Percentiles rank a stretch among this genome's conserved stretches.
Conservation (phyloP, 2,113 vertebrate species). For the Neodon shergylaensis region DNA sequence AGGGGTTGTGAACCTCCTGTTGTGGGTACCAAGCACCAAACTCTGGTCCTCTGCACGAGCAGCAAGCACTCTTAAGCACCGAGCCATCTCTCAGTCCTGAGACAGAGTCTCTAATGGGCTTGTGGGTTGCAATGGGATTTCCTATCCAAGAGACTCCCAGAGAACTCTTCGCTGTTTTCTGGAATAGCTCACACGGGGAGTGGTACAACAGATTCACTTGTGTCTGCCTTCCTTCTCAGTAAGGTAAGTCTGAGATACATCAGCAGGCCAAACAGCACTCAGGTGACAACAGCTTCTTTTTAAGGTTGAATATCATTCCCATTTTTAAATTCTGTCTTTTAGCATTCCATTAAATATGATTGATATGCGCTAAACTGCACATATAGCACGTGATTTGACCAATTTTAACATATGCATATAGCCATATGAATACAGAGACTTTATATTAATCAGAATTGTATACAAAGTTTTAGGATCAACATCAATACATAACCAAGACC, state of each 20-base stretch:
- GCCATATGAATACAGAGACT: neutral
- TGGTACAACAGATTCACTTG: neutral
- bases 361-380: neutral
- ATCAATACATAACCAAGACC: neutral
- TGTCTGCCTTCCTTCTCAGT: constrained; percentile 1
- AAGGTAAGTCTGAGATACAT: neutral
- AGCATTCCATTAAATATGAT: neutral
- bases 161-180: neutral
- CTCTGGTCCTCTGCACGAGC: neutral
- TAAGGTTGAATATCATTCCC: neutral
- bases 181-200: neutral
- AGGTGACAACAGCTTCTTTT: neutral
- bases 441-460: neutral
- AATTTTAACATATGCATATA: neutral
- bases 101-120: neutral
- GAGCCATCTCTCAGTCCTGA: neutral
- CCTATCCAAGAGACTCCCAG: neutral
- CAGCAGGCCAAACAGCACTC: neutral
- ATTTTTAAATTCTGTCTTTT: neutral
- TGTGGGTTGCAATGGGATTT: neutral
- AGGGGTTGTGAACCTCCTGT: neutral
- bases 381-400: neutral
- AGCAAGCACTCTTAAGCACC: neutral
- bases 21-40: neutral
- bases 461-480: neutral